These are phyloP conservation scores for Laupala kohalensis DNA, from an alignment of 1,140 invertebrate genomes.

Conservation along the genomic window DNA sequence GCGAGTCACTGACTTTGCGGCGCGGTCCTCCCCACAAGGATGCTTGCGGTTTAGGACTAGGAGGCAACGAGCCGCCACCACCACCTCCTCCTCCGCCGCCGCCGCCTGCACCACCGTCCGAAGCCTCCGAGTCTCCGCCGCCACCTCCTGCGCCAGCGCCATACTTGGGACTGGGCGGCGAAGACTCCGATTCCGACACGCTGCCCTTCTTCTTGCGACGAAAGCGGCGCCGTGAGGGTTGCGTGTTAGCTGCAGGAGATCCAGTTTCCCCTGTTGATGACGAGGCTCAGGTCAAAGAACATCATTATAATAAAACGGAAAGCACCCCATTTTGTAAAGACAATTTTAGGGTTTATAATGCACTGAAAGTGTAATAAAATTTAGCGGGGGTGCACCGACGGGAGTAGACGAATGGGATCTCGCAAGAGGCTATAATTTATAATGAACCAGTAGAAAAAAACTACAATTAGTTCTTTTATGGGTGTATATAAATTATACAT, in stretches of 20 bases:
- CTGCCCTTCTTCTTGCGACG: conserved; percentile 13
- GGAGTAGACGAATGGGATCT: no score
- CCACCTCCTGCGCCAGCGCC: not conserved
- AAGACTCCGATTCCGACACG: conserved; percentile 12
- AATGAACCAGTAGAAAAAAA: no score
- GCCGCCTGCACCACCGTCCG: not conserved
- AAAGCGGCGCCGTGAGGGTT: not conserved
- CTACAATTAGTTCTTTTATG: no score
- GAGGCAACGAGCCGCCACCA: conserved; percentile 6
- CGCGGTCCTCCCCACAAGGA: conserved; percentile 8
- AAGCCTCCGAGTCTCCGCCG: not conserved
- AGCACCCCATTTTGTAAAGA: no score
- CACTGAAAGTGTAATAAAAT: no score
- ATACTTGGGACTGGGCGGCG: conserved; percentile 12
- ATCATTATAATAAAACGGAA: no score
- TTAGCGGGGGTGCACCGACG: no score
- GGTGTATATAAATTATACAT: no score
- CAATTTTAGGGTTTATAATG: no score
- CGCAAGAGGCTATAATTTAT: no score
- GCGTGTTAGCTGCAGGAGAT: not conserved
- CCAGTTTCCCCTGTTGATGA: not conserved
- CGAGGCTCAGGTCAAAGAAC: not conserved
- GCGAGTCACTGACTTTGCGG: conserved; percentile 12
- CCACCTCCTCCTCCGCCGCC: not conserved
- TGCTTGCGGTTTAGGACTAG: conserved; percentile 4